These are phyloP conservation scores for Sitta carolinensis DNA, from an alignment of 2,797 vertebrate species.

Conservation along the genomic window DNA sequence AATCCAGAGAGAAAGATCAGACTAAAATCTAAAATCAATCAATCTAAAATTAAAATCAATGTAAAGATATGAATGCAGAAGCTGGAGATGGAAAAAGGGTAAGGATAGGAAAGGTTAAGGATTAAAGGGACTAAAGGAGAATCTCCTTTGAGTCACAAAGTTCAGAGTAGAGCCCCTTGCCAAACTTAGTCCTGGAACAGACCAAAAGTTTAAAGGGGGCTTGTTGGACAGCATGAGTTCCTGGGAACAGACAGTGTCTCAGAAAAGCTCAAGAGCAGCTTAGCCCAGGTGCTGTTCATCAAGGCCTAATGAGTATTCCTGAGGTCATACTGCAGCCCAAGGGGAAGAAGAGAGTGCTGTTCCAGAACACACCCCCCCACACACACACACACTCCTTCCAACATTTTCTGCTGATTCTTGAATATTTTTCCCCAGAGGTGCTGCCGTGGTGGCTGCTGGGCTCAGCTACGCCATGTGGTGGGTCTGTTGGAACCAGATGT, in stretches of 20 bases:
- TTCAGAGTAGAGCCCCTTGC: background rate
- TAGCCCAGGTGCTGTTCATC: no score
- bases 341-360: no score
- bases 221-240: background rate
- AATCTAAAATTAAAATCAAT: background rate
- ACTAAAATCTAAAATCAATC: background rate
- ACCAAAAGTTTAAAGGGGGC: background rate
- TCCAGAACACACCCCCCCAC: background rate
- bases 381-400: no score
- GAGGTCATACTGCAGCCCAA: no score
- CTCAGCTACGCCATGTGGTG: background rate
- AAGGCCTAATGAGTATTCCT: background rate
- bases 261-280: background rate
- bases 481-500: background rate
- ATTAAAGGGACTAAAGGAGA: background rate
- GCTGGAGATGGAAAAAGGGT: background rate
- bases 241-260: background rate
- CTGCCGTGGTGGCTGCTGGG: background rate
- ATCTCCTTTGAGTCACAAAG: background rate
- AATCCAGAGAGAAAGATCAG: background rate
- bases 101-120: background rate
- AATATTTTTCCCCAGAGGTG: background rate
- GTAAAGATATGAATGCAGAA: background rate
- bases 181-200: background rate
- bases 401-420: background rate